Percentiles rank a stretch among this genome's conserved stretches.
These are phyloP conservation scores for Aphidius ervi DNA, from an alignment of 1,140 invertebrate species.

Conservation along the genomic window DNA sequence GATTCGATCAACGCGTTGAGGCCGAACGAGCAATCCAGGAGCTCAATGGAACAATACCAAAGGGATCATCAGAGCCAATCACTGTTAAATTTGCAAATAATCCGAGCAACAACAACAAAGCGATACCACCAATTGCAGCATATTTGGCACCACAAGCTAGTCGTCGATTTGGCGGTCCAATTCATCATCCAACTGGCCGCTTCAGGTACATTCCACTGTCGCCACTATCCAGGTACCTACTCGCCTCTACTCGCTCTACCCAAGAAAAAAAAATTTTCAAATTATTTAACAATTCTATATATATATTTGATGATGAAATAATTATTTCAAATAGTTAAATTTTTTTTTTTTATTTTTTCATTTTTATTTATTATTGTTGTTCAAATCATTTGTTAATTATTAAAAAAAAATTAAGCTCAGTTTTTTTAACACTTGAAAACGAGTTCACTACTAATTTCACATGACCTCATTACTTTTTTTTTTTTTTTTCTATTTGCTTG, in stretches of 20 bases:
- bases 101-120: constrained; percentile 91
- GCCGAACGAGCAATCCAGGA: constrained; percentile 97
- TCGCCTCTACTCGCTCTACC: constrained; percentile 56
- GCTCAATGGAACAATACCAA: constrained; percentile 94
- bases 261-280: constrained; percentile 30
- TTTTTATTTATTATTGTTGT: neutral
- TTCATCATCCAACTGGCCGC: constrained; percentile 86
- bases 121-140: constrained; percentile 84
- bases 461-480: constrained; percentile 4
- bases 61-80: constrained; percentile 93
- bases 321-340: constrained; percentile 3
- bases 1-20: constrained; percentile 96
- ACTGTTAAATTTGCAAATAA: constrained; percentile 99
- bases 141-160: constrained; percentile 81
- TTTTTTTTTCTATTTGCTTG: neutral
- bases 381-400: neutral
- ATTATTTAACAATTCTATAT: constrained; percentile 19
- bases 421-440: neutral
- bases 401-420: neutral
- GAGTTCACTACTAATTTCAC: constrained; percentile 5
- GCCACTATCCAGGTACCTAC: constrained; percentile 63
- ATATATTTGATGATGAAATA: neutral
- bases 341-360: constrained; percentile 6
- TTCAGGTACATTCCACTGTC: constrained; percentile 81
- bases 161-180: constrained; percentile 84